Evolutionary conservation across 92 coral and sea anemone species (phyloP).

Genomic region (Nematostella vectensis): DNA sequence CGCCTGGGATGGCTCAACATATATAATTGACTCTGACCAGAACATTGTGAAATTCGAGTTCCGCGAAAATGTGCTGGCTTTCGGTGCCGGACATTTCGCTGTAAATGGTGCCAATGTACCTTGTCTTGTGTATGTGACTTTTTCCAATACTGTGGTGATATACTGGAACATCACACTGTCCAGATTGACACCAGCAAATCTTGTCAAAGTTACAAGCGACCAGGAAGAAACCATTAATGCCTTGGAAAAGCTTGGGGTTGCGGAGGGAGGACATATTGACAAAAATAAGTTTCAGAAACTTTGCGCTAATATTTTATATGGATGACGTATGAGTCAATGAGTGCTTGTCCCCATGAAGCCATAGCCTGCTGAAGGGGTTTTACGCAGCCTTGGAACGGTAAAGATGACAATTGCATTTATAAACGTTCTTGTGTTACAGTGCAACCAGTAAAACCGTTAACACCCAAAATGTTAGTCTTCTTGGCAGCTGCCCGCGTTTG

Average conservation of each 20-base stretch:
- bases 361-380: no score
- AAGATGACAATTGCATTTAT: no score
- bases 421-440: no score
- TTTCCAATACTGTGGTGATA: constrained; percentile 63
- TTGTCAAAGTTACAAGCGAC: constrained; percentile 32
- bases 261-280: constrained; percentile 25
- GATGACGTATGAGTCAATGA: no score
- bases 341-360: no score
- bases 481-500: no score
- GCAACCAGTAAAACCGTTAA: no score
- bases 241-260: constrained; percentile 16
- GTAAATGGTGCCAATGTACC: constrained; percentile 49
- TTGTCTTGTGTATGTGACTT: constrained; percentile 83
- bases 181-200: constrained; percentile 46
- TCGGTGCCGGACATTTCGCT: constrained; percentile 71
- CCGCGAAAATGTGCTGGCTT: constrained; percentile 77
- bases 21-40: constrained; percentile 63
- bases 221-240: constrained; percentile 11
- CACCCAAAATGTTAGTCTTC: no score
- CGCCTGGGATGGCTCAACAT: constrained; percentile 81
- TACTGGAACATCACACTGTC: constrained; percentile 66
- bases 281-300: constrained; percentile 33
- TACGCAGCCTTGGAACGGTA: no score
- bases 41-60: constrained; percentile 78
- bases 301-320: constrained; percentile 46